phyloP scores from a whole-genome alignment of 2,888 invertebrate species.

The Noctuana brunneofusca region DNA sequence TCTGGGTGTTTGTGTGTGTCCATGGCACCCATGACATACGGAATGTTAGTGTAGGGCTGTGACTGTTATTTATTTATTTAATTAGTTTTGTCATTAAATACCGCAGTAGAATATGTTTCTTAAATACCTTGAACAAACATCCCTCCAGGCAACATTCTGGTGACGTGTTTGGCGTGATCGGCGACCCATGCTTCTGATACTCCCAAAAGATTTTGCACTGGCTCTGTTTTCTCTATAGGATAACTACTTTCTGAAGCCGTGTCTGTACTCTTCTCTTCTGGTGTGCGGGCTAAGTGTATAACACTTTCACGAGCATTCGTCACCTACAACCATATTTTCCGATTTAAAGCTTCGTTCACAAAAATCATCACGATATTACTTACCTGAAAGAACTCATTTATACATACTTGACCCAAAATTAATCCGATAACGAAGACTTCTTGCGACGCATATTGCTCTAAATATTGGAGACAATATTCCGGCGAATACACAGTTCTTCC shows the following conservation, averaged over 20 bases:
- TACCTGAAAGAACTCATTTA: no score
- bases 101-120: background rate
- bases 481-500: constrained; percentile 87
- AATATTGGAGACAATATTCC: constrained; percentile 86
- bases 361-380: background rate
- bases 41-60: no score
- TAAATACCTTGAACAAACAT: constrained; percentile 89
- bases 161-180: constrained; percentile 93
- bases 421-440: constrained; percentile 87
- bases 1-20: no score
- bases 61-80: no score
- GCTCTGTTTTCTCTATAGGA: constrained; percentile 58
- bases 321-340: constrained; percentile 66
- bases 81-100: background rate
- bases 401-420: constrained; percentile 89
- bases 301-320: constrained; percentile 88
- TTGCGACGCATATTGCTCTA: constrained; percentile 84
- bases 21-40: no score
- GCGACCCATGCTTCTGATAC: constrained; percentile 88
- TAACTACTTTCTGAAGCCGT: constrained; percentile 59
- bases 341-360: background rate
- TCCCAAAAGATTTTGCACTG: constrained; percentile 76
- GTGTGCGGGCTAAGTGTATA: constrained; percentile 91
- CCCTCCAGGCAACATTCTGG: constrained; percentile 95
- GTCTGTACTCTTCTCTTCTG: constrained; percentile 77